A percentile compares a stretch with the other conserved stretches of the same genome.
Conservation (phyloP, 2,113 vertebrate genomes). For the Microcebus murinus region DNA sequence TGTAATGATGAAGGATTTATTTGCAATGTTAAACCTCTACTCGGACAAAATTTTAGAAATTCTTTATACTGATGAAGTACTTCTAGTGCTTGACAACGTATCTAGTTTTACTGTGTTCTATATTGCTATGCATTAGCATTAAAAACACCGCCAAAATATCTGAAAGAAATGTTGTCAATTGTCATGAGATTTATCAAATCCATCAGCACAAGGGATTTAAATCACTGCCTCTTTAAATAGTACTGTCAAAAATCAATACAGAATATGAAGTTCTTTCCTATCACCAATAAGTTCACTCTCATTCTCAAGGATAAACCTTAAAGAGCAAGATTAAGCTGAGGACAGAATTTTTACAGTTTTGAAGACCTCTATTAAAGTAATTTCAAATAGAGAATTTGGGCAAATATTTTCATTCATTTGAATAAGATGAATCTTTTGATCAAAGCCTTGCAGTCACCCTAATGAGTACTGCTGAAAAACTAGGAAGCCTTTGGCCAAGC, state of each 20-base stretch:
- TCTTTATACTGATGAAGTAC: neutral
- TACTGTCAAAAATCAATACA: neutral
- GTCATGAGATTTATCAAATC: neutral
- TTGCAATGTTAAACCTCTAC: neutral
- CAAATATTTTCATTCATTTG: neutral
- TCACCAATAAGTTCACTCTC: neutral
- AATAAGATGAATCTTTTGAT: neutral
- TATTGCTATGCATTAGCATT: neutral
- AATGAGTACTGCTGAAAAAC: neutral
- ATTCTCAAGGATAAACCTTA: neutral
- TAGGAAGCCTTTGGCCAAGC: neutral
- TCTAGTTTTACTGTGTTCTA: neutral
- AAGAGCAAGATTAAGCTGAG: neutral
- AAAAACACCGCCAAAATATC: slow-evolving; percentile 38
- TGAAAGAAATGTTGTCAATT: neutral
- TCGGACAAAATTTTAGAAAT: neutral
- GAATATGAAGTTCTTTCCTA: neutral
- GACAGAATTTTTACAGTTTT: neutral
- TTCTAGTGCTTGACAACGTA: neutral
- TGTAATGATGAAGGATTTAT: neutral
- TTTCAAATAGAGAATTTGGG: neutral
- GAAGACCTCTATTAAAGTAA: neutral
- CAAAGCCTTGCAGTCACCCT: neutral
- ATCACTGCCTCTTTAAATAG: neutral
- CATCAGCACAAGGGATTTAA: neutral